Evolutionary conservation across 2,797 vertebrate genomes (phyloP).

Genomic region (Sebastes glaucus): DNA sequence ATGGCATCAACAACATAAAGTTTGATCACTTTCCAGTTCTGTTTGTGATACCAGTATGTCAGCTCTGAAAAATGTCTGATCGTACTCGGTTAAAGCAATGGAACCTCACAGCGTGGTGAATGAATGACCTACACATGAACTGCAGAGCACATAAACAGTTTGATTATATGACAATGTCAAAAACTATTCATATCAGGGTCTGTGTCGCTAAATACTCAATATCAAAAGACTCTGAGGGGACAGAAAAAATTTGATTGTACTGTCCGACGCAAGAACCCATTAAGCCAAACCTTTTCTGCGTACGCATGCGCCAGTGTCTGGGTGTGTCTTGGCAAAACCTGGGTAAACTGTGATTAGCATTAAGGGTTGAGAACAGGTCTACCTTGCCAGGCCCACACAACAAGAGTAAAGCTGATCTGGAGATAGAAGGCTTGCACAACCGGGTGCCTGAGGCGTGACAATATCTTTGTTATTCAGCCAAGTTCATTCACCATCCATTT

Average conservation of each 20-base stretch:
- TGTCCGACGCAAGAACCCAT: neutral
- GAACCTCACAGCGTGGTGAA: neutral
- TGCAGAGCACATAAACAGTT: neutral
- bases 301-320: neutral
- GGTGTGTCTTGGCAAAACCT: conserved; percentile 38
- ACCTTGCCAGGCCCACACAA: conserved; percentile 49
- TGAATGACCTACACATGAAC: neutral
- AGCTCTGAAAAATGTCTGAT: neutral
- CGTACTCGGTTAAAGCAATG: neutral
- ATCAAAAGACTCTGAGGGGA: neutral
- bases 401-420: conserved; percentile 63
- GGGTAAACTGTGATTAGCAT: conserved; percentile 55
- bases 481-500: conserved; percentile 17
- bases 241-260: neutral
- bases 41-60: neutral
- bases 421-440: conserved; percentile 64
- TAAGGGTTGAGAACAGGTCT: conserved; percentile 58
- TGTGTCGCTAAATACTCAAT: neutral
- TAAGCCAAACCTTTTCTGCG: neutral
- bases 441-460: neutral
- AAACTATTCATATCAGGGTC: neutral
- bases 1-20: neutral
- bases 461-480: conserved; percentile 18
- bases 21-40: neutral
- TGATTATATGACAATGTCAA: neutral